Percentiles rank a stretch among this genome's conserved stretches.
phyloP scores from a whole-genome alignment of 2,797 vertebrate species.

The Acanthis flammea region DNA sequence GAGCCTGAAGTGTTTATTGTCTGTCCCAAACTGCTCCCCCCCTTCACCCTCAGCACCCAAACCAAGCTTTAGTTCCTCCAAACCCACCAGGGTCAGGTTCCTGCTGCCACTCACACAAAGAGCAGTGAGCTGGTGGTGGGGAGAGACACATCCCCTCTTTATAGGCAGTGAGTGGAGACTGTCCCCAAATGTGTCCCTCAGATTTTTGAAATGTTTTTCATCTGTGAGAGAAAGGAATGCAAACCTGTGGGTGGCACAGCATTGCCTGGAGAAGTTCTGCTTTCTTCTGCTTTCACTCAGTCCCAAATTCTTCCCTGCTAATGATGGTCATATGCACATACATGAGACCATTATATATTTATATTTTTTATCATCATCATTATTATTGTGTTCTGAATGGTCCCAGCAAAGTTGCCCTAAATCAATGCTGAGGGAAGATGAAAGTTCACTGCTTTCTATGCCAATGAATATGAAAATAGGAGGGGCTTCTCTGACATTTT shows the following conservation, averaged over 20 bases:
- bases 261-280: background rate
- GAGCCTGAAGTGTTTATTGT: background rate
- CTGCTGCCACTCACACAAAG: background rate
- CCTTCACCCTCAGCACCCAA: background rate
- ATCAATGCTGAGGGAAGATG: background rate
- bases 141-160: background rate
- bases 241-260: background rate
- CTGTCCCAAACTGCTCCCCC: background rate
- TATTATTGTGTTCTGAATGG: background rate
- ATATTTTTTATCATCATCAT: background rate
- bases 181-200: fast-evolving
- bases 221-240: background rate
- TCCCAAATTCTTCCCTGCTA: background rate
- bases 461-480: background rate
- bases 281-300: background rate
- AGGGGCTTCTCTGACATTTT: background rate
- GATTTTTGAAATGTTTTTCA: background rate
- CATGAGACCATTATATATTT: background rate
- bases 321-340: background rate
- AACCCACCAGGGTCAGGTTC: background rate
- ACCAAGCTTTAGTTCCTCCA: background rate
- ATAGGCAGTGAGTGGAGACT: background rate
- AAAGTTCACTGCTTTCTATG: background rate
- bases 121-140: background rate
- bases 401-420: background rate